Evolutionary conservation across 2,113 vertebrate genomes (phyloP).

Genomic region (Albula glossodonta): DNA sequence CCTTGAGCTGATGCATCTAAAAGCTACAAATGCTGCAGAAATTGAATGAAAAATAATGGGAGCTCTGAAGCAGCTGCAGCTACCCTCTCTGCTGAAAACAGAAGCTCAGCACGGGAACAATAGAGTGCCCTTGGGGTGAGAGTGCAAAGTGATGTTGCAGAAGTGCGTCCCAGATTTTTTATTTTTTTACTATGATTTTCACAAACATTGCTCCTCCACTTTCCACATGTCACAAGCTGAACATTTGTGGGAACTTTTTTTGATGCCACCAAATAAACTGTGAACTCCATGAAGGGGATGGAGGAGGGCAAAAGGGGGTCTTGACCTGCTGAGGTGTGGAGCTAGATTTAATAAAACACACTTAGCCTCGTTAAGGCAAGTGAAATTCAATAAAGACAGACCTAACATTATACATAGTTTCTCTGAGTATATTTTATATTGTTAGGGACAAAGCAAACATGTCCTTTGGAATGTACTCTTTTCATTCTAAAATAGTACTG

Average conservation of each 20-base stretch:
- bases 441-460: no score
- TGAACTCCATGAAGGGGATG: not conserved
- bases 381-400: no score
- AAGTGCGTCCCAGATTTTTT: not conserved
- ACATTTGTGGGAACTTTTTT: not conserved
- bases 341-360: no score
- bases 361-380: no score
- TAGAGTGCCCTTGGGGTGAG: not conserved
- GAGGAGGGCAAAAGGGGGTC: not conserved
- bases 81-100: not conserved
- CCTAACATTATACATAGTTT: no score
- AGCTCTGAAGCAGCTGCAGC: not conserved
- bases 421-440: no score
- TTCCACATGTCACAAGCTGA: not conserved
- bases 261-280: not conserved
- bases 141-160: not conserved
- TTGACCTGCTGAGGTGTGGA: no score
- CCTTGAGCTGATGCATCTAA: not conserved
- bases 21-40: not conserved
- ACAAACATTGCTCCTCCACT: not conserved
- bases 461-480: no score
- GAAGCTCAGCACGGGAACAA: not conserved
- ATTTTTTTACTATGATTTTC: no score
- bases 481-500: no score
- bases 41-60: not conserved